Evolutionary conservation across 1,140 invertebrate genomes (phyloP).

Genomic region (Glossosoma conforme): DNA sequence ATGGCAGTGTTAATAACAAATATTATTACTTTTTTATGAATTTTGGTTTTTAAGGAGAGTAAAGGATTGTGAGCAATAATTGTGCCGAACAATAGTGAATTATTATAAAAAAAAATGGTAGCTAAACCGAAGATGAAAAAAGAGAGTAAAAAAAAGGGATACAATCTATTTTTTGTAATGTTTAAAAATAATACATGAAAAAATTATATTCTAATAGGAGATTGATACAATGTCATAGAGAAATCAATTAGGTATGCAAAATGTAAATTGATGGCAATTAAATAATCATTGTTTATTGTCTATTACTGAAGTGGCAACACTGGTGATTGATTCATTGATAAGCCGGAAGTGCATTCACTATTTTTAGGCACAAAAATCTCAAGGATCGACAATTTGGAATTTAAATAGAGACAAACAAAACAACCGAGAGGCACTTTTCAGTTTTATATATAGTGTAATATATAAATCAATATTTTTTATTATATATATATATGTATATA

Average conservation of each 20-base stretch:
- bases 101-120: conserved; percentile 36
- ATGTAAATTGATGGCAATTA: too few relatives aligned
- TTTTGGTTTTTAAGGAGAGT: too few relatives aligned
- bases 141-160: conserved; percentile 3
- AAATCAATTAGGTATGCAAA: too few relatives aligned
- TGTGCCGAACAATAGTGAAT: conserved; percentile 80
- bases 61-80: conserved; percentile 36
- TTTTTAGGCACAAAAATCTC: conserved; percentile 47
- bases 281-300: too few relatives aligned
- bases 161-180: too few relatives aligned
- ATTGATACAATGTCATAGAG: too few relatives aligned
- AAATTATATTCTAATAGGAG: too few relatives aligned
- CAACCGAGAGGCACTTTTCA: conserved; percentile 1
- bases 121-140: conserved; percentile 7
- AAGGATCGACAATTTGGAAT: conserved; percentile 4
- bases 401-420: conserved; percentile 7
- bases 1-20: too few relatives aligned
- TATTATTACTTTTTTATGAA: too few relatives aligned
- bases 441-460: conserved; percentile 4
- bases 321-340: too few relatives aligned
- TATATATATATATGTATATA: conserved; percentile 5
- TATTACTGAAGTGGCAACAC: too few relatives aligned
- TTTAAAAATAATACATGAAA: too few relatives aligned
- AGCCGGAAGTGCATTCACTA: conserved; percentile 54
- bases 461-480: conserved; percentile 2